Percentiles rank a stretch among this genome's conserved stretches.
These are phyloP conservation scores for Drosophila rufa DNA, from an alignment of 1,140 invertebrate species.

Conservation along the genomic window DNA sequence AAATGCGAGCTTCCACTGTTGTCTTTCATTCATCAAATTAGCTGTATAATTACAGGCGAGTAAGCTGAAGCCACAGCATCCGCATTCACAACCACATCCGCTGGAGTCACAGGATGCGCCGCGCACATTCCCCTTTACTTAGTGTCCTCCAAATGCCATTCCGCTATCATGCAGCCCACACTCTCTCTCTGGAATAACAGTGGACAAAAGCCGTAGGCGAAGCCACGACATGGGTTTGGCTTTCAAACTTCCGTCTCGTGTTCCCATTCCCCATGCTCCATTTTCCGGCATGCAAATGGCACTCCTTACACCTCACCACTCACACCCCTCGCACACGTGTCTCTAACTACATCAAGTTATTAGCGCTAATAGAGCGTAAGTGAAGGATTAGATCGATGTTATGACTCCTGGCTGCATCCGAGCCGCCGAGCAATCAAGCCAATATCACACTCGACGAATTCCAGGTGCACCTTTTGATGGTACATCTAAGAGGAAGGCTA, in stretches of 20 bases:
- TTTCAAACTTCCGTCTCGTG: slow-evolving; percentile 7
- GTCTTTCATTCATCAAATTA: slow-evolving; percentile 39
- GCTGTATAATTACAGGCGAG: slow-evolving; percentile 33
- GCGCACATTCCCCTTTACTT: slow-evolving; percentile 6
- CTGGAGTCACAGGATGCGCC: slow-evolving; percentile 3
- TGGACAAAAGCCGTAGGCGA: slow-evolving; percentile 30
- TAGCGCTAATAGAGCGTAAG: slow-evolving; percentile 69
- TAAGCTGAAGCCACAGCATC: slow-evolving; percentile 6
- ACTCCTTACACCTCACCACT: neutral
- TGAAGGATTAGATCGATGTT: slow-evolving; percentile 71
- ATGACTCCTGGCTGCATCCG: slow-evolving; percentile 49
- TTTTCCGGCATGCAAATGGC: slow-evolving; percentile 19
- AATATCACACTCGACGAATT: slow-evolving; percentile 8
- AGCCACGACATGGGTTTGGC: slow-evolving; percentile 10
- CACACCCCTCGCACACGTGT: slow-evolving; percentile 33
- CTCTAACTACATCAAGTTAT: slow-evolving; percentile 67
- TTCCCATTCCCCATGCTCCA: neutral
- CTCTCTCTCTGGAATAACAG: slow-evolving; percentile 1
- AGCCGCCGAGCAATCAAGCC: slow-evolving; percentile 26
- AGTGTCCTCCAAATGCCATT: slow-evolving; percentile 1
- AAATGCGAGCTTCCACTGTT: neutral
- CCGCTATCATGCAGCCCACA: slow-evolving; percentile 3
- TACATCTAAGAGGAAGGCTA: neutral
- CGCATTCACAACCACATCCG: neutral
- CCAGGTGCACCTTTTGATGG: neutral